phyloP scores from a whole-genome alignment of 2,797 vertebrate genomes.

The Chrysocyon brachyurus region DNA sequence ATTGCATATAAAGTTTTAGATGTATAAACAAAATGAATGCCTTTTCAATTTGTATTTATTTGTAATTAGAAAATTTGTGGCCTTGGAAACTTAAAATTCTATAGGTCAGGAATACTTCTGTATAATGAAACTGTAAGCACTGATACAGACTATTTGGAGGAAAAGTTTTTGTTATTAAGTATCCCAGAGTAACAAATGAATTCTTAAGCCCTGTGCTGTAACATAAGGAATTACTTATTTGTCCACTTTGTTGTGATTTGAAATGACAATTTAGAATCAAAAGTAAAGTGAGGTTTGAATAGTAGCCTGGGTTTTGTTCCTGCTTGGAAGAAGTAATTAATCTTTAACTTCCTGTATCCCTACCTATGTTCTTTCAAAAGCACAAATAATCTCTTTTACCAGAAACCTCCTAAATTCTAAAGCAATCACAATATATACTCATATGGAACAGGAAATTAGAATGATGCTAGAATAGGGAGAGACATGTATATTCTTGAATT shows the following conservation, averaged over 20 bases:
- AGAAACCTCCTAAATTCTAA: slow-evolving; percentile 47
- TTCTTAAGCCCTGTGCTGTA: slow-evolving; percentile 5
- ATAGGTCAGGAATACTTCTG: slow-evolving; percentile 34
- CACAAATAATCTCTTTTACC: slow-evolving; percentile 56
- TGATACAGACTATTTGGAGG: not conserved
- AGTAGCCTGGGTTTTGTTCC: slow-evolving; percentile 57
- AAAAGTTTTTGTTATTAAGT: slow-evolving; percentile 22
- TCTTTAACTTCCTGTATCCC: slow-evolving; percentile 45
- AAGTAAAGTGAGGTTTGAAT: slow-evolving; percentile 64
- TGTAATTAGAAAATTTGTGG: slow-evolving; percentile 18
- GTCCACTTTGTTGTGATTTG: slow-evolving; percentile 64
- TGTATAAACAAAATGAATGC: slow-evolving; percentile 15
- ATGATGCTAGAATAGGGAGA: not conserved
- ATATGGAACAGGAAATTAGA: slow-evolving; percentile 31
- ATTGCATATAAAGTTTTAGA: slow-evolving; percentile 8
- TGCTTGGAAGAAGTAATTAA: slow-evolving; percentile 63
- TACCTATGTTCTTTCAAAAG: slow-evolving; percentile 37
- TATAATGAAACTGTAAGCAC: slow-evolving; percentile 47
- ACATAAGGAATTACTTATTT: slow-evolving; percentile 43
- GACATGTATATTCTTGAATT: not conserved
- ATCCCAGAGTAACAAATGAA: slow-evolving; percentile 26
- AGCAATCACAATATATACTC: slow-evolving; percentile 28
- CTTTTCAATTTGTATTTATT: slow-evolving; percentile 19
- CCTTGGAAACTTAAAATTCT: slow-evolving; percentile 15
- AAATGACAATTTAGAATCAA: slow-evolving; percentile 64